phyloP scores from a whole-genome alignment of 2,888 invertebrate genomes.

The Drosophila sordidapex region DNA sequence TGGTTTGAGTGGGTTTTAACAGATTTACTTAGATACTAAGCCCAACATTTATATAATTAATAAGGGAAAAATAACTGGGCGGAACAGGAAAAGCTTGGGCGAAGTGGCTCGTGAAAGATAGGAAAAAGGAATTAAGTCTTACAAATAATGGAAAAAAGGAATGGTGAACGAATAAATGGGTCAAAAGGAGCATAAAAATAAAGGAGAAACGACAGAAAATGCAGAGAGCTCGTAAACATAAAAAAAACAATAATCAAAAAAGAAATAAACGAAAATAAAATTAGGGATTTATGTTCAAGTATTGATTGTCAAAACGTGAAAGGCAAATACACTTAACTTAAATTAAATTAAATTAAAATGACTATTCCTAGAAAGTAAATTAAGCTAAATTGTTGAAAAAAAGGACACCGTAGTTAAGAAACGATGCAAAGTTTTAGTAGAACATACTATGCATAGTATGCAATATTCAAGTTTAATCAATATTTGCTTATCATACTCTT shows the following conservation, averaged over 20 bases:
- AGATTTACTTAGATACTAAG: slow-evolving; percentile 32
- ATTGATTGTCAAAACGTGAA: background rate
- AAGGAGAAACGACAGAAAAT: background rate
- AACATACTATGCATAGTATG: background rate
- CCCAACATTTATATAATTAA: slow-evolving; percentile 43
- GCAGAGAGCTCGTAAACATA: background rate
- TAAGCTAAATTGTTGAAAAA: background rate
- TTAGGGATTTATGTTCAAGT: background rate
- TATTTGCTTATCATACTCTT: slow-evolving; percentile 8
- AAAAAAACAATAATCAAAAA: background rate
- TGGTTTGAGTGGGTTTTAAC: slow-evolving; percentile 6
- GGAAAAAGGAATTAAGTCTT: slow-evolving; percentile 12
- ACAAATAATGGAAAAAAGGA: slow-evolving; percentile 5
- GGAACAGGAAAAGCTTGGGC: slow-evolving; percentile 16
- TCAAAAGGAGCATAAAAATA: background rate
- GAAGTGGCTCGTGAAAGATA: slow-evolving; percentile 7
- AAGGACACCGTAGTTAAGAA: background rate
- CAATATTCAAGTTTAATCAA: background rate
- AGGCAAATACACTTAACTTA: background rate
- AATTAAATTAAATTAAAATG: background rate
- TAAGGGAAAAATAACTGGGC: slow-evolving; percentile 19
- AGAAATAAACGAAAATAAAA: background rate
- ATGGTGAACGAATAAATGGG: slow-evolving; percentile 23
- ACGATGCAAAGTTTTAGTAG: background rate
- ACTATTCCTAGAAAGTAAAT: background rate